Evolutionary conservation across 2,797 vertebrate species (phyloP).

Genomic region (Sebastes alutus): DNA sequence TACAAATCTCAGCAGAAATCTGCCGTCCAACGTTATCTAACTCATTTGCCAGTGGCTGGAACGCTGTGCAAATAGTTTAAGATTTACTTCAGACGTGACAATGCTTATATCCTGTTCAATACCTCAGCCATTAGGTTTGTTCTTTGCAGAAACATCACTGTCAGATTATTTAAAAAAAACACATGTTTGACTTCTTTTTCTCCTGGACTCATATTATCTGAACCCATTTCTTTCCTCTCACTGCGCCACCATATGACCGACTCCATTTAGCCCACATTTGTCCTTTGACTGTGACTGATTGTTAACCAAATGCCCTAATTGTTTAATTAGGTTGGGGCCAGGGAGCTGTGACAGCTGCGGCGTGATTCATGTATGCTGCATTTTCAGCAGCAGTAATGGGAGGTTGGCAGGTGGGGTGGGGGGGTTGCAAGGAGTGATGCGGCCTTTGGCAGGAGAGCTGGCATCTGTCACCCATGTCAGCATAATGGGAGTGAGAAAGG

Average conservation of each 20-base stretch:
- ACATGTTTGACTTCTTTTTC: constrained; percentile 5
- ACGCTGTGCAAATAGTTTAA: background rate
- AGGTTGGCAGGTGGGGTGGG: constrained; percentile 41
- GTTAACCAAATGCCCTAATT: constrained; percentile 80
- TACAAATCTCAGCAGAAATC: constrained; percentile 1
- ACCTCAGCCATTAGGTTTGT: background rate
- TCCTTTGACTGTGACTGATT: constrained; percentile 68
- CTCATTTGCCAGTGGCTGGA: constrained; percentile 1
- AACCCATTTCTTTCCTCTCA: constrained; percentile 8
- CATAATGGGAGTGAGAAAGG: constrained; percentile 67
- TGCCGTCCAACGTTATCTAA: background rate
- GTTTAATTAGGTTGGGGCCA: constrained; percentile 78
- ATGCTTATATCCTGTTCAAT: constrained; percentile 1
- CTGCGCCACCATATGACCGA: constrained; percentile 1
- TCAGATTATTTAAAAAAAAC: background rate
- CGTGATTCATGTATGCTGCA: constrained; percentile 79
- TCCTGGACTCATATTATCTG: background rate
- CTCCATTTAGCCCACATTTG: constrained; percentile 56
- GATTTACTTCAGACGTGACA: constrained; percentile 1
- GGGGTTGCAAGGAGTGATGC: constrained; percentile 67
- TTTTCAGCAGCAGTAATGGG: constrained; percentile 71
- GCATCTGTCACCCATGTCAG: constrained; percentile 79
- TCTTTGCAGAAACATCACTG: constrained; percentile 7
- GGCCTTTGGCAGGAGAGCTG: constrained; percentile 78
- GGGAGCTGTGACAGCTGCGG: constrained; percentile 73